Evolutionary conservation across 2,113 vertebrate species (phyloP).

Genomic region (Pica pica): DNA sequence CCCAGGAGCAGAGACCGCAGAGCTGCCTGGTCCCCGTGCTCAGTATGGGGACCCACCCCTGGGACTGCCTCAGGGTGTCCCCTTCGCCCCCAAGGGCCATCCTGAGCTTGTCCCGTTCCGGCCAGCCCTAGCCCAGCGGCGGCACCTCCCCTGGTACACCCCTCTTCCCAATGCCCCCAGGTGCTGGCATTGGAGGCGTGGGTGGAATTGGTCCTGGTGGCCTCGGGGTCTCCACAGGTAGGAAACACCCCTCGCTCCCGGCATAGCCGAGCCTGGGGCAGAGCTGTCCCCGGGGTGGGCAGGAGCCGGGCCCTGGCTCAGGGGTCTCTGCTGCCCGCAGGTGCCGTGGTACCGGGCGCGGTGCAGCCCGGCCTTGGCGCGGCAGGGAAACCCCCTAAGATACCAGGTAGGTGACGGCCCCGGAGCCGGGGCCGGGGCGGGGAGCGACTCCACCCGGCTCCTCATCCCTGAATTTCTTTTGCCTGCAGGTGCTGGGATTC

Average conservation of each 20-base stretch:
- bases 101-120: rapidly evolving
- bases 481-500: conserved; percentile 71
- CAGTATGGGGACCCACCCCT: not conserved
- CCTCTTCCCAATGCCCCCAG: not conserved
- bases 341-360: conserved; percentile 55
- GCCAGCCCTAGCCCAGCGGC: not conserved
- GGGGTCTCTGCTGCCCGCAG: conserved; percentile 46
- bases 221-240: conserved; percentile 67
- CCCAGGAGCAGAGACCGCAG: not conserved
- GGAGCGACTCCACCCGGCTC: rapidly evolving
- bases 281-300: not conserved
- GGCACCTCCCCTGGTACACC: not conserved
- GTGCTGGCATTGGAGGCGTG: conserved; percentile 42
- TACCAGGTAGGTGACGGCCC: conserved; percentile 67
- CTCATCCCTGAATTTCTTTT: not conserved
- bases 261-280: not conserved
- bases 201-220: conserved; percentile 8
- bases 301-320: not conserved
- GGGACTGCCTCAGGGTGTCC: not conserved
- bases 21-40: not conserved
- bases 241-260: not conserved
- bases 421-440: not conserved
- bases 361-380: conserved; percentile 62
- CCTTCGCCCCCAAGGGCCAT: not conserved
- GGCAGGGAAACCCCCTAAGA: conserved; percentile 72